Evolutionary conservation across 2,888 invertebrate genomes (phyloP).

Genomic region (Dermolepida albohirtum): DNA sequence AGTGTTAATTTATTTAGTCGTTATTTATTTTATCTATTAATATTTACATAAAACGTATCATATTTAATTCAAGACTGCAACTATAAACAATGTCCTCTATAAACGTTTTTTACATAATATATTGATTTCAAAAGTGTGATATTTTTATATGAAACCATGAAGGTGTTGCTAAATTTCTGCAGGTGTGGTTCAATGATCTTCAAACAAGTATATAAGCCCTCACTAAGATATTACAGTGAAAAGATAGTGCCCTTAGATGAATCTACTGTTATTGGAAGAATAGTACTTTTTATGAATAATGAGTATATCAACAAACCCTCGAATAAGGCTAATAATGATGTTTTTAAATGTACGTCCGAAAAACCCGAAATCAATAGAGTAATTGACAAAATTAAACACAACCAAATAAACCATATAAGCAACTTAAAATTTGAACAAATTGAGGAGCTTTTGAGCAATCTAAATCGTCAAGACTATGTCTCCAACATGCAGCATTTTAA

Average conservation of each 20-base stretch:
- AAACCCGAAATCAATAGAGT: conserved; percentile 23
- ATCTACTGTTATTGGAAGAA: conserved; percentile 46
- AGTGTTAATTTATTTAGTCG: too few species aligned
- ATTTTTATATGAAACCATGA: conserved; percentile 5
- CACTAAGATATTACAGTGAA: conserved; percentile 23
- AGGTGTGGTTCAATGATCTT: conserved; percentile 1
- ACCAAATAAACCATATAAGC: conserved; percentile 28
- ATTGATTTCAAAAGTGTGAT: too few species aligned
- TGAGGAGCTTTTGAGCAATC: conserved; percentile 41
- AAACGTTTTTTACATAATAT: too few species aligned
- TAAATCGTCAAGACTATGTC: conserved; percentile 35
- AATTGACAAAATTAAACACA: conserved; percentile 37
- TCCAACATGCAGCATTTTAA: conserved; percentile 47
- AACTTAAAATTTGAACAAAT: conserved; percentile 44
- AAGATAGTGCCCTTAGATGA: conserved; percentile 37
- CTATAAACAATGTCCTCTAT: too few species aligned
- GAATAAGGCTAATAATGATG: conserved; percentile 1
- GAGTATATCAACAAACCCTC: conserved; percentile 22
- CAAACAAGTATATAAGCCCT: conserved; percentile 1
- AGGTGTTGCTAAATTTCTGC: conserved; percentile 4
- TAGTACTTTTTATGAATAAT: conserved; percentile 45
- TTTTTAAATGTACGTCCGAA: neutral
- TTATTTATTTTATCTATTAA: too few species aligned
- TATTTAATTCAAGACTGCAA: too few species aligned
- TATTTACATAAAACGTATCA: too few species aligned